Base-by-base conservation (phyloP, 2,113 vertebrate species). In the Oenanthe oenanthe region DNA sequence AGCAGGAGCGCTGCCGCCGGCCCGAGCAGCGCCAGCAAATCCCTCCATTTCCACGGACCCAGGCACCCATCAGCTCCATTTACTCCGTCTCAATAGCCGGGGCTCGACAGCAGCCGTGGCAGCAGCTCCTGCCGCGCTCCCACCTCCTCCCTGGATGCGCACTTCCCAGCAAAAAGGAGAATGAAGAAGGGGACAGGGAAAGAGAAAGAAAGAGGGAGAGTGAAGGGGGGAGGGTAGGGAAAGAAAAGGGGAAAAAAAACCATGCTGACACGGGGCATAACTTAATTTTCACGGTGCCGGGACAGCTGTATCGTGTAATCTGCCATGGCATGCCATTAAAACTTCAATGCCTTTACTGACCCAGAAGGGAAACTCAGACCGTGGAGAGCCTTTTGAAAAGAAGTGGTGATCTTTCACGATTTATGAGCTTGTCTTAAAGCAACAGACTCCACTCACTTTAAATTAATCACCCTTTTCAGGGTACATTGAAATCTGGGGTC, bases 201-300 rank as follows among this genome's bases (percentile, higher is more conserved):
- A 95, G 92, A 94, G 93, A 87, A 60, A 95, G 81, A 92, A 96
- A 94, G 79, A 91, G 79, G 47, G 88, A 68, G 71, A 92, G 85
- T 80, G 89, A 88, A 94, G 93, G 85, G 90, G 97, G 96, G 95
- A 96, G 96, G 96, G 96, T 75, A 97, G 97, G 95, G 96, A 95
- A 98, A 96, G 97, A 98, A 98, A 97, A 97, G 97, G 97, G 81
- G 91, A 89, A 97, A 97, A 97, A 97, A 96, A 98, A 98, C 99
- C 98, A 99, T 99, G 99, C 99, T 99, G 99, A 99, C 99, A 99
- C 98, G 98, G 99, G 99, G 99, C 99, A 99, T 99, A 99, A 99
- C 99, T 99, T 99, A 99, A 99, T 99, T 99, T 99, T 99, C 99
- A 99, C 99, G 99, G 99, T 99, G 98, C 98, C 96, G 98, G 99